phyloP scores from a whole-genome alignment of 1,140 invertebrate species.

The Caenorhabditis briggsae region DNA sequence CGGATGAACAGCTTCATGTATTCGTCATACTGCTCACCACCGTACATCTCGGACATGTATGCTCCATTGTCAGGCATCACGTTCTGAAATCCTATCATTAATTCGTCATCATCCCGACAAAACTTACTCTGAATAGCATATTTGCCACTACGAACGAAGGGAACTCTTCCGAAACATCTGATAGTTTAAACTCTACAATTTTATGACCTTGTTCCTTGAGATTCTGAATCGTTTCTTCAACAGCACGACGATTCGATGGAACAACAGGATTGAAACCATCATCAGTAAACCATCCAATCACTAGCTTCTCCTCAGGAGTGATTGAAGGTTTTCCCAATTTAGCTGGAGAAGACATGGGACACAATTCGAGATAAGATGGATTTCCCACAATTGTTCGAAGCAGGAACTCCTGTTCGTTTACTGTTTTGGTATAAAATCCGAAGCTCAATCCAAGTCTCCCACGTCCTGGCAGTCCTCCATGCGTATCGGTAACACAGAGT shows the following conservation, averaged over 20 bases:
- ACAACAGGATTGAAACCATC: slow-evolving; percentile 74
- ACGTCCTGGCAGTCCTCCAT: slow-evolving; percentile 70
- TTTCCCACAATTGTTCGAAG: slow-evolving; percentile 44
- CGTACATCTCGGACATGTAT: slow-evolving; percentile 68
- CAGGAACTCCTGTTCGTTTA: slow-evolving; percentile 70
- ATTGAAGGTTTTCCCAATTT: background rate
- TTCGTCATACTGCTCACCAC: slow-evolving; percentile 70
- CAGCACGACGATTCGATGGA: slow-evolving; percentile 72
- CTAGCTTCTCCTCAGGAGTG: slow-evolving; percentile 58
- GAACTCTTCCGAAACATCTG: slow-evolving; percentile 68
- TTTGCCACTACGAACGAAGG: slow-evolving; percentile 61
- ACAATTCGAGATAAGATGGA: slow-evolving; percentile 47
- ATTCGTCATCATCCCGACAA: background rate
- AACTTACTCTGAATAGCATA: slow-evolving; percentile 26
- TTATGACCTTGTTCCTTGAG: slow-evolving; percentile 70
- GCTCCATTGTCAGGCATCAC: slow-evolving; percentile 71
- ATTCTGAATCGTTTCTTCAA: slow-evolving; percentile 71
- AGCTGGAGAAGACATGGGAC: slow-evolving; percentile 22
- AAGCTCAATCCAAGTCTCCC: slow-evolving; percentile 71
- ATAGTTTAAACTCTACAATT: slow-evolving; percentile 71
- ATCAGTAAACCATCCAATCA: slow-evolving; percentile 73
- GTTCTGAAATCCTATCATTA: background rate
- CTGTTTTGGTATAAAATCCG: slow-evolving; percentile 73
- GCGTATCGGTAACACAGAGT: slow-evolving; percentile 62
- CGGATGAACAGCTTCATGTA: slow-evolving; percentile 72